Percentiles rank a stretch among this genome's conserved stretches.
These are phyloP conservation scores for Stenopsyche tienmushanensis DNA, from an alignment of 1,140 invertebrate genomes.

Conservation along the genomic window DNA sequence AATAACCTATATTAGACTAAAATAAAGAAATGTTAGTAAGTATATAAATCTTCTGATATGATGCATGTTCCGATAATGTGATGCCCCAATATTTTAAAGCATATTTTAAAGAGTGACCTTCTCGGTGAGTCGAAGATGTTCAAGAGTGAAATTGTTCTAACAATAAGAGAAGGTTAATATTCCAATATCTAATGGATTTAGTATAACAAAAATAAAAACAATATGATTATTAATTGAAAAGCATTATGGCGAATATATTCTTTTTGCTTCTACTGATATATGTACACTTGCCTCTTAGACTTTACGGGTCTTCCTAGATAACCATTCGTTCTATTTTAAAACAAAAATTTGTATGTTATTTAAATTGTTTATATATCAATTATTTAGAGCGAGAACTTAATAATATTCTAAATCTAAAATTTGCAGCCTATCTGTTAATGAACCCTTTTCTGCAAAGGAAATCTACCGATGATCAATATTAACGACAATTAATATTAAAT, in stretches of 20 bases:
- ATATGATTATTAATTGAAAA: slow-evolving; percentile 46
- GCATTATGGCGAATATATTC: slow-evolving; percentile 57
- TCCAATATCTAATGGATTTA: slow-evolving; percentile 14
- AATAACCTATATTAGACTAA: not conserved
- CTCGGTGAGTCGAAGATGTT: too few relatives aligned
- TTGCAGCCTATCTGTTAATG: too few relatives aligned
- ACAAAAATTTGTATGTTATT: slow-evolving; percentile 53
- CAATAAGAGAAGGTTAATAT: too few relatives aligned
- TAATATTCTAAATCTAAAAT: too few relatives aligned
- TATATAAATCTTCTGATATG: not conserved
- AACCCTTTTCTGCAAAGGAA: too few relatives aligned
- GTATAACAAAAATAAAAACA: slow-evolving; percentile 46
- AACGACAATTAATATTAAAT: too few relatives aligned
- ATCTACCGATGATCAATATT: too few relatives aligned
- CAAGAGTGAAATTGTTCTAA: too few relatives aligned
- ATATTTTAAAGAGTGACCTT: not conserved
- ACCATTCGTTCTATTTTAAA: slow-evolving; percentile 55
- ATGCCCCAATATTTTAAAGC: not conserved
- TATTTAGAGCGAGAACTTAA: too few relatives aligned
- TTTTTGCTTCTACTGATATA: slow-evolving; percentile 53
- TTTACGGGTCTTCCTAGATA: slow-evolving; percentile 57
- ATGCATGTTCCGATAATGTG: too few relatives aligned
- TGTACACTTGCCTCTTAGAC: slow-evolving; percentile 60
- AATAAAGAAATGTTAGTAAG: slow-evolving; percentile 2
- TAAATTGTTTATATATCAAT: too few relatives aligned